These are phyloP conservation scores for Polydrusus cervinus DNA, from an alignment of 2,888 invertebrate species.

Conservation along the genomic window DNA sequence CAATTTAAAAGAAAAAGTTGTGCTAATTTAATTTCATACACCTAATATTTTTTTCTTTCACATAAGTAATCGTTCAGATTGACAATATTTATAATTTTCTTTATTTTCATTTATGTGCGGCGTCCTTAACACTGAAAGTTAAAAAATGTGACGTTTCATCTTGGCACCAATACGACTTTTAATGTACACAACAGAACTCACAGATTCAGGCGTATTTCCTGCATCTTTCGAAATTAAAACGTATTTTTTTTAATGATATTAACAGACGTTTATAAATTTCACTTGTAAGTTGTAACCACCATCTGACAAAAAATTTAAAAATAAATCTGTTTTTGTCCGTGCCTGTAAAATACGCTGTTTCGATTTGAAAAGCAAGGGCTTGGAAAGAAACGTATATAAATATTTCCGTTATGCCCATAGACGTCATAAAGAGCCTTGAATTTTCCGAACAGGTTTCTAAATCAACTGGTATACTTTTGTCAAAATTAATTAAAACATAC, in stretches of 20 bases:
- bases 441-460: too few relatives aligned
- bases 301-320: constrained; percentile 16
- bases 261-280: constrained; percentile 14
- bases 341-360: neutral
- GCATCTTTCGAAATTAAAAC: constrained; percentile 11
- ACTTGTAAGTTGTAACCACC: neutral
- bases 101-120: neutral
- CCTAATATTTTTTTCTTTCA: too few relatives aligned
- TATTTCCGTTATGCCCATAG: constrained; percentile 12
- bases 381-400: neutral
- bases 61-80: too few relatives aligned
- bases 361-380: neutral
- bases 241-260: neutral
- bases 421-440: too few relatives aligned
- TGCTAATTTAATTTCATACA: too few relatives aligned
- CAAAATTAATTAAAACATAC: too few relatives aligned
- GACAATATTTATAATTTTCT: neutral
- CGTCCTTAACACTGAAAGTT: constrained; percentile 27
- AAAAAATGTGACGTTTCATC: constrained; percentile 1
- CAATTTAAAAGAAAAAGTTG: too few relatives aligned
- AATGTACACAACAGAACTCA: constrained; percentile 11
- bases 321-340: constrained; percentile 7
- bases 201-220: constrained; percentile 12
- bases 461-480: too few relatives aligned
- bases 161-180: constrained; percentile 21